Percentiles rank a stretch among this genome's conserved stretches.
phyloP scores from a whole-genome alignment of 2,888 invertebrate genomes.

The Leucoma salicis region DNA sequence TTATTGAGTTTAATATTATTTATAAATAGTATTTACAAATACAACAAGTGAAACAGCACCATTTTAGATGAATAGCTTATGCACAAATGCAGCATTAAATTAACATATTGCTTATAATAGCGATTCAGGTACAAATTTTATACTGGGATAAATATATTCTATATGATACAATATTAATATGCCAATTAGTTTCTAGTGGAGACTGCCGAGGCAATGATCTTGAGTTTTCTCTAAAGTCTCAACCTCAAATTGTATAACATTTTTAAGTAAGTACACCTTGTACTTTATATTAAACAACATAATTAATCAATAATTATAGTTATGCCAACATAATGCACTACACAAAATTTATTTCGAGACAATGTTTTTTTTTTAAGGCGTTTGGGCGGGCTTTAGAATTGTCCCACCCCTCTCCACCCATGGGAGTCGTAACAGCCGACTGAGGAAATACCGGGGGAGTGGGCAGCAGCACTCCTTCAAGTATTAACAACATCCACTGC shows the following conservation, averaged over 20 bases:
- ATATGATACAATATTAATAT: constrained; percentile 18
- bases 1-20: constrained; percentile 38
- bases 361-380: no score
- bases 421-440: no score
- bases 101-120: constrained; percentile 32
- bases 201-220: background rate
- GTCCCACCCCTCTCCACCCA: no score
- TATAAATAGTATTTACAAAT: constrained; percentile 47
- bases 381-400: no score
- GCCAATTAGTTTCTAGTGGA: constrained; percentile 5
- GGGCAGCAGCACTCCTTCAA: no score
- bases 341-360: no score
- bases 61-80: constrained; percentile 50
- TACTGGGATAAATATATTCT: constrained; percentile 26
- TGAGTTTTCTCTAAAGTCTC: background rate
- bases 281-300: constrained; percentile 13
- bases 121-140: constrained; percentile 52
- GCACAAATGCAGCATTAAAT: constrained; percentile 30
- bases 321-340: no score
- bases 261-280: constrained; percentile 1
- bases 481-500: no score
- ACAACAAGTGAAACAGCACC: constrained; percentile 58
- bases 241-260: background rate
- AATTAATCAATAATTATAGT: constrained; percentile 1
- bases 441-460: no score